phyloP scores from a whole-genome alignment of 2,888 invertebrate species.

The Hyppa rectilinea region DNA sequence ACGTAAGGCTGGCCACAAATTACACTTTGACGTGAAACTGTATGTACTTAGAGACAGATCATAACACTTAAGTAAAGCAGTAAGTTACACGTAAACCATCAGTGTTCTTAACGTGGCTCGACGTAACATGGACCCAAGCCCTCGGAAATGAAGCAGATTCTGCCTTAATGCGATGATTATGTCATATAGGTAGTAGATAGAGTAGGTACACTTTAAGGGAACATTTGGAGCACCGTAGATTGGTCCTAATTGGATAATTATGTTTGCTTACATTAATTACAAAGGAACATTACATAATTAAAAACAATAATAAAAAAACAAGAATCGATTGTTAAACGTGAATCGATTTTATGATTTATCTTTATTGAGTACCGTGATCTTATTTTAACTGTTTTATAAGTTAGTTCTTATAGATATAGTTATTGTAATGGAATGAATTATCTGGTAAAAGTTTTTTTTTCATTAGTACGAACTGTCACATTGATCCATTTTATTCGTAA shows the following conservation, averaged over 20 bases:
- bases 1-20: constrained; percentile 62
- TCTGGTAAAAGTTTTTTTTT: no score
- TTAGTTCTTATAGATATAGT: no score
- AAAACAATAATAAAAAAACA: no score
- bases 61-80: constrained; percentile 49
- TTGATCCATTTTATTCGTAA: no score
- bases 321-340: no score
- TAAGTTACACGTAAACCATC: constrained; percentile 48
- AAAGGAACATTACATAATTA: no score
- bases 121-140: constrained; percentile 15
- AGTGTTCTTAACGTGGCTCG: constrained; percentile 25
- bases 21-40: constrained; percentile 58
- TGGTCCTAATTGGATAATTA: constrained; percentile 12
- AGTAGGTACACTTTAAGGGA: neutral
- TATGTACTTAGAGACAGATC: constrained; percentile 48
- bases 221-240: constrained; percentile 3
- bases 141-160: constrained; percentile 37
- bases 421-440: no score
- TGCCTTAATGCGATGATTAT: constrained; percentile 16
- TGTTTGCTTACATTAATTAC: neutral
- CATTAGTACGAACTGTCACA: no score
- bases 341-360: no score
- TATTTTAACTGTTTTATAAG: no score
- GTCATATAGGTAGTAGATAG: no score
- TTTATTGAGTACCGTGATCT: no score